These are phyloP conservation scores for Myrmecophaga tridactyla DNA, from an alignment of 2,113 vertebrate genomes.

Conservation along the genomic window DNA sequence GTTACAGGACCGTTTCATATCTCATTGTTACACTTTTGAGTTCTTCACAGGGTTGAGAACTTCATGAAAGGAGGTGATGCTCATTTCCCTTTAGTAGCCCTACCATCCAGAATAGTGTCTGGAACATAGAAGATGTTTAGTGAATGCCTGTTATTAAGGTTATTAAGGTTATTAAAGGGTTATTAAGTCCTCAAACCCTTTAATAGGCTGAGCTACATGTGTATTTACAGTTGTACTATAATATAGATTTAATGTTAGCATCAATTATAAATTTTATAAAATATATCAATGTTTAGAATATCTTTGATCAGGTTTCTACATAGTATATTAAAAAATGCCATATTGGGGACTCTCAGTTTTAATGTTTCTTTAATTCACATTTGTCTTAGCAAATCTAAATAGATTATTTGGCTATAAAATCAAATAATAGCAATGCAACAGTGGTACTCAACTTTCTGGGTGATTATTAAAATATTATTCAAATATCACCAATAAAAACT, in stretches of 20 bases:
- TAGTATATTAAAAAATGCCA: not conserved
- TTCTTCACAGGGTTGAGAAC: not conserved
- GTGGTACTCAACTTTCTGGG: not conserved
- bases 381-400: not conserved
- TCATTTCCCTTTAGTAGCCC: not conserved
- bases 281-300: not conserved
- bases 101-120: not conserved
- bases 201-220: not conserved
- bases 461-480: not conserved
- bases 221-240: not conserved
- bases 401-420: not conserved
- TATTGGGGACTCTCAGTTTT: not conserved
- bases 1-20: not conserved
- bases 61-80: not conserved
- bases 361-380: not conserved
- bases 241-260: not conserved
- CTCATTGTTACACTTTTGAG: not conserved
- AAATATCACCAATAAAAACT: constrained; percentile 8
- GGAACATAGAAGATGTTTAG: not conserved
- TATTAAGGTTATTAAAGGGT: too few species aligned
- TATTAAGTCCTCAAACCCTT: not conserved
- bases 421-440: not conserved
- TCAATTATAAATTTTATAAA: not conserved
- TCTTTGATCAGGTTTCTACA: not conserved
- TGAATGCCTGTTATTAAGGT: not conserved